Percentiles rank a stretch among this genome's conserved stretches.
Evolutionary conservation across 2,888 invertebrate species (phyloP).

Genomic region (Anthoptus insignis): DNA sequence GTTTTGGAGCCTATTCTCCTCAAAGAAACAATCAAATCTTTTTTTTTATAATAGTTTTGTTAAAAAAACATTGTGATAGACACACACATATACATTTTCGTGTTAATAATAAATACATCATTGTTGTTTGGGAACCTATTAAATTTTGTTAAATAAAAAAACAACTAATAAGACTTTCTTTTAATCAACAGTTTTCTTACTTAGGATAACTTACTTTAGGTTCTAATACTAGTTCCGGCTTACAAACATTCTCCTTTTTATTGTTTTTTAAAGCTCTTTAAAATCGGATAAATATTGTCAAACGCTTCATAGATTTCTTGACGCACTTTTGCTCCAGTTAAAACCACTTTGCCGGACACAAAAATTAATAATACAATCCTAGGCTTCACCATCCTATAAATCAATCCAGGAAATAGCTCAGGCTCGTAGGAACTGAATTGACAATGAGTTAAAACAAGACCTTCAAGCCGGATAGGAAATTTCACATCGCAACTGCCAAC

Average conservation of each 20-base stretch:
- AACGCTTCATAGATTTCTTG: slow-evolving; percentile 98
- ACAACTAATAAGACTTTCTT: background rate
- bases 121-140: too few species aligned
- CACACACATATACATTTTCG: too few species aligned
- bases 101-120: too few species aligned
- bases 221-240: slow-evolving; percentile 7
- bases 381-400: slow-evolving; percentile 99
- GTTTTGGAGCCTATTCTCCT: too few species aligned
- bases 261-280: slow-evolving; percentile 98
- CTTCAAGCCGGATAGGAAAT: slow-evolving; percentile 92
- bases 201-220: too few species aligned
- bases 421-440: slow-evolving; percentile 97
- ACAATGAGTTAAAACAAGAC: slow-evolving; percentile 91
- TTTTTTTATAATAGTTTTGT: too few species aligned
- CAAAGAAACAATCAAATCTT: too few species aligned
- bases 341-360: slow-evolving; percentile 99
- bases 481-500: slow-evolving; percentile 93
- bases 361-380: slow-evolving; percentile 99
- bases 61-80: too few species aligned
- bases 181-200: slow-evolving; percentile 13
- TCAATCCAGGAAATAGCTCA: slow-evolving; percentile 99
- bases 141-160: too few species aligned
- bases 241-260: slow-evolving; percentile 56
- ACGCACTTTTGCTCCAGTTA: slow-evolving; percentile 98
- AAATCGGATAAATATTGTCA: slow-evolving; percentile 98